These are phyloP conservation scores for Euphydryas editha DNA, from an alignment of 2,888 invertebrate species.

Conservation along the genomic window DNA sequence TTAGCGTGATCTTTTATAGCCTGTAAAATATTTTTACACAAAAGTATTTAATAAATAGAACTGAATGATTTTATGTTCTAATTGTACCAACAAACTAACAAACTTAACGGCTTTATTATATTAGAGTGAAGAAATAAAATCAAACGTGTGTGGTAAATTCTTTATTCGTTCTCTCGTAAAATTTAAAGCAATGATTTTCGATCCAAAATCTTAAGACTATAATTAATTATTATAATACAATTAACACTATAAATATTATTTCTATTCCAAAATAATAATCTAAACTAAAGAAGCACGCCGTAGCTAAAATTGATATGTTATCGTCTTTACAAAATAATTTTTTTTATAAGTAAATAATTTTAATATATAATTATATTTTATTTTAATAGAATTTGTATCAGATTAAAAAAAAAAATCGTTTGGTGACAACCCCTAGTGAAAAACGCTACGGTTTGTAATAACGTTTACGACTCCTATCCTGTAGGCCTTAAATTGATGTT, in stretches of 20 bases:
- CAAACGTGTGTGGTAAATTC: conserved; percentile 47
- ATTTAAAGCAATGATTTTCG: conserved; percentile 60
- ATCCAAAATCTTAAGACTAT: conserved; percentile 59
- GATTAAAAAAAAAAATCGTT: background rate
- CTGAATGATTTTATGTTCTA: no score
- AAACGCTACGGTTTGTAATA: no score
- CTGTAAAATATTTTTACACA: no score
- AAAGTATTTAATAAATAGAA: no score
- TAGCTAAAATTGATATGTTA: conserved; percentile 33
- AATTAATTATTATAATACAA: conserved; percentile 17
- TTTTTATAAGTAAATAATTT: background rate
- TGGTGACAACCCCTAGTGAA: no score
- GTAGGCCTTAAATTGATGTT: no score
- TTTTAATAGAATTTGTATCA: conserved; percentile 8
- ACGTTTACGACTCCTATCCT: no score
- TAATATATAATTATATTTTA: background rate
- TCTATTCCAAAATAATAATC: conserved; percentile 17
- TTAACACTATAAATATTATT: conserved; percentile 20
- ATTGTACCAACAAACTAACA: no score
- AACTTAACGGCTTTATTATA: background rate
- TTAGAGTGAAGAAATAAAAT: conserved; percentile 36
- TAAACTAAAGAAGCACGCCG: conserved; percentile 26
- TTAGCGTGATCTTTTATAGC: no score
- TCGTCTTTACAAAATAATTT: conserved; percentile 15
- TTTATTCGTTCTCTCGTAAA: conserved; percentile 57